Conservation (phyloP, 1,140 invertebrate genomes). For the Pygmarrhopalites habei region DNA sequence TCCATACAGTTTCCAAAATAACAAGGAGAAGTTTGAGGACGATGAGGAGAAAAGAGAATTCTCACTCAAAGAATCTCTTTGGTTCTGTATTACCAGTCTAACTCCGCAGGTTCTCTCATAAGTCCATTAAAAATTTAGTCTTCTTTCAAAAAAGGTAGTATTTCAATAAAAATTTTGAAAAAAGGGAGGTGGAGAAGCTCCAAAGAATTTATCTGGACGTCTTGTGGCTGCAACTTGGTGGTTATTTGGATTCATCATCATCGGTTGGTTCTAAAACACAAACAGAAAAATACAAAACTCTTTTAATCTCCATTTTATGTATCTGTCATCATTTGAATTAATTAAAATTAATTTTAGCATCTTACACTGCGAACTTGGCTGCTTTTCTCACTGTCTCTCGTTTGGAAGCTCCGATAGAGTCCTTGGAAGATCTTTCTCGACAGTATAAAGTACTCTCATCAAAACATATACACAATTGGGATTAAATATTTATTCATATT, state of each 20-base stretch:
- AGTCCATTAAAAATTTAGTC: no score
- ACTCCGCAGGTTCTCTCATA: constrained; percentile 66
- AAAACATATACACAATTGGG: no score
- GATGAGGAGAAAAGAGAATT: constrained; percentile 94
- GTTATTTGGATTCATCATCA: constrained; percentile 95
- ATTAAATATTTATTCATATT: no score
- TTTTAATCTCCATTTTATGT: no score
- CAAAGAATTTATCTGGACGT: constrained; percentile 62
- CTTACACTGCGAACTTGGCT: constrained; percentile 89
- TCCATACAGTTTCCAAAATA: constrained; percentile 93
- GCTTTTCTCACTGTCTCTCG: constrained; percentile 88
- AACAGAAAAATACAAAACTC: no score
- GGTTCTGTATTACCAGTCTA: constrained; percentile 98
- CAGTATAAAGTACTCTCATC: constrained; percentile 95
- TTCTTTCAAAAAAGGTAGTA: no score
- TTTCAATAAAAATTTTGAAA: no score
- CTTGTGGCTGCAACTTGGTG: constrained; percentile 93
- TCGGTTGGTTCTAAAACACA: constrained; percentile 79
- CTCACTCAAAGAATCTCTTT: constrained; percentile 89
- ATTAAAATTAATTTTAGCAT: no score
- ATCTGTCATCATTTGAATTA: no score
- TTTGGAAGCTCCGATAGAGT: constrained; percentile 82
- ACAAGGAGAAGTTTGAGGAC: constrained; percentile 84
- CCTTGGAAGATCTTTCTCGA: constrained; percentile 84
- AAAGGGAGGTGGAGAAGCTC: constrained; percentile 82